These are phyloP conservation scores for Pteropus alecto DNA, from an alignment of 2,113 vertebrate species.

Conservation along the genomic window DNA sequence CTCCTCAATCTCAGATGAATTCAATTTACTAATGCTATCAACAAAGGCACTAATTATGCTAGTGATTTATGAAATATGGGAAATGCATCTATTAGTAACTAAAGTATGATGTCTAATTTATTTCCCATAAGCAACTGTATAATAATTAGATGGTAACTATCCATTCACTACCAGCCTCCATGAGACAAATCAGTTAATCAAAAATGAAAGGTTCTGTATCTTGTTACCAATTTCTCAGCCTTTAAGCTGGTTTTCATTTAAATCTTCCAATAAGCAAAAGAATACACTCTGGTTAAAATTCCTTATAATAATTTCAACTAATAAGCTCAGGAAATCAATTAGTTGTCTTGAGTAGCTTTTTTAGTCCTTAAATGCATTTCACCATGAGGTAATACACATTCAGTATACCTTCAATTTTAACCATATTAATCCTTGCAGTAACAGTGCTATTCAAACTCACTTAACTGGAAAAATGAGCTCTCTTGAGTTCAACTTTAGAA, in stretches of 20 bases:
- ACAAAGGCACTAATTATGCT: neutral
- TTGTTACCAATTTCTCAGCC: neutral
- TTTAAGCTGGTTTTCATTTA: neutral
- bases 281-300: constrained; percentile 1
- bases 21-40: constrained; percentile 1
- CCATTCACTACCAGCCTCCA: neutral
- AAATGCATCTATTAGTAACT: constrained; percentile 6
- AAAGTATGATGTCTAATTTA: neutral
- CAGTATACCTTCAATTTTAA: neutral
- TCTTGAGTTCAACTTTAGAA: neutral
- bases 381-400: neutral
- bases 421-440: neutral
- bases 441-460: neutral
- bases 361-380: neutral
- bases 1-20: neutral
- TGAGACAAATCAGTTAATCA: neutral
- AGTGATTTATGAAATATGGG: constrained; percentile 6
- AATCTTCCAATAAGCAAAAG: neutral
- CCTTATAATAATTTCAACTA: neutral
- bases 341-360: neutral
- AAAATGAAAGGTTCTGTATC: neutral
- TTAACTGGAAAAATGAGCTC: neutral
- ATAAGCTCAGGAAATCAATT: neutral
- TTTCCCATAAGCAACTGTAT: constrained; percentile 10
- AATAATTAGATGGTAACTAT: constrained; percentile 33